These are phyloP conservation scores for Falco peregrinus DNA, from an alignment of 2,797 vertebrate genomes.

Conservation along the genomic window DNA sequence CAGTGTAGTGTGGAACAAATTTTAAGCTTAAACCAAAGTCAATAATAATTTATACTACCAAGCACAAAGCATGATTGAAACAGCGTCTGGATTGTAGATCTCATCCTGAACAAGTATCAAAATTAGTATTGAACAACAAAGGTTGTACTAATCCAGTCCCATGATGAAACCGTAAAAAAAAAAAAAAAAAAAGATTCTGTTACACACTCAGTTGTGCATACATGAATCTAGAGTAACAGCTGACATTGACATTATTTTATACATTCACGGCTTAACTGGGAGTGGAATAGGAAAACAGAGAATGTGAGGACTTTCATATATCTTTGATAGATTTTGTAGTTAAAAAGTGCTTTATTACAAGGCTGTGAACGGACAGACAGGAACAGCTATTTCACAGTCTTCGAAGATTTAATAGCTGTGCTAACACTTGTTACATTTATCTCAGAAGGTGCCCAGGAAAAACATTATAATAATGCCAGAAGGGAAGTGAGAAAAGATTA, in stretches of 20 bases:
- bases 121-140: background rate
- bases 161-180: background rate
- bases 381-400: background rate
- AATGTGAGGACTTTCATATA: background rate
- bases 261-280: background rate
- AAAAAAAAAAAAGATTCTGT: background rate
- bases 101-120: background rate
- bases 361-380: background rate
- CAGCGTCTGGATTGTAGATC: background rate
- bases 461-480: background rate
- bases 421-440: constrained; percentile 35
- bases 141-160: background rate
- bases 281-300: background rate
- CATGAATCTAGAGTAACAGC: background rate
- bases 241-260: background rate
- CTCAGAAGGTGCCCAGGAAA: background rate
- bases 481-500: background rate
- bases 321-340: background rate
- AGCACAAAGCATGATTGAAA: background rate
- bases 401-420: constrained; percentile 30
- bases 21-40: background rate
- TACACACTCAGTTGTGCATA: background rate
- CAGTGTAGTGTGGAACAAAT: background rate
- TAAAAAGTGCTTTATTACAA: constrained; percentile 24
- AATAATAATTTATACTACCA: background rate